phyloP scores from a whole-genome alignment of 2,113 vertebrate species.

The Apodemus speciosus region DNA sequence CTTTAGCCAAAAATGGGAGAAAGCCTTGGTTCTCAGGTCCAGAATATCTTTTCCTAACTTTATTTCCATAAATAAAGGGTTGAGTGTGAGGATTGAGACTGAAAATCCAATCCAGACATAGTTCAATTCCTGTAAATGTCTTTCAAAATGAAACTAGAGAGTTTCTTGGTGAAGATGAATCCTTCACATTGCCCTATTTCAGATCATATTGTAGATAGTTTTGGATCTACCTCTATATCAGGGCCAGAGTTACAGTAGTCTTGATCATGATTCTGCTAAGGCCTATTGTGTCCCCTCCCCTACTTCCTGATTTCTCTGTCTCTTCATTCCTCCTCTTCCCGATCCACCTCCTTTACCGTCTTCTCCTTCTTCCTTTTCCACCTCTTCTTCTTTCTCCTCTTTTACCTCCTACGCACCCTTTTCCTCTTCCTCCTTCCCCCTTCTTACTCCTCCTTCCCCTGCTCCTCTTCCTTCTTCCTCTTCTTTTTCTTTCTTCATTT shows the following conservation, averaged over 20 bases:
- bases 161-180: not conserved
- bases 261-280: not conserved
- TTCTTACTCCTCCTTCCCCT: not conserved
- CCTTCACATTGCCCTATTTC: not conserved
- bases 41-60: not conserved
- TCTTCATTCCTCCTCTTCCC: too few species aligned
- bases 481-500: not conserved
- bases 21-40: not conserved
- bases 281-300: too few species aligned
- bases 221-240: not conserved
- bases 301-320: too few species aligned
- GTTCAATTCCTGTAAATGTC: not conserved
- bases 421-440: not conserved
- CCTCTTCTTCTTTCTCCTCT: too few species aligned
- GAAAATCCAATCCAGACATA: not conserved
- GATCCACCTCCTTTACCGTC: not conserved
- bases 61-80: too few species aligned
- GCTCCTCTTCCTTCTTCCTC: too few species aligned
- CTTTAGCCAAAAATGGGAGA: not conserved
- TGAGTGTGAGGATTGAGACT: not conserved
- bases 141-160: not conserved
- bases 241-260: not conserved
- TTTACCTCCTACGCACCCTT: not conserved
- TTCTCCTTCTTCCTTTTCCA: too few species aligned
- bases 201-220: not conserved